phyloP scores from a whole-genome alignment of 1,140 invertebrate species.

The Aricia agestis region DNA sequence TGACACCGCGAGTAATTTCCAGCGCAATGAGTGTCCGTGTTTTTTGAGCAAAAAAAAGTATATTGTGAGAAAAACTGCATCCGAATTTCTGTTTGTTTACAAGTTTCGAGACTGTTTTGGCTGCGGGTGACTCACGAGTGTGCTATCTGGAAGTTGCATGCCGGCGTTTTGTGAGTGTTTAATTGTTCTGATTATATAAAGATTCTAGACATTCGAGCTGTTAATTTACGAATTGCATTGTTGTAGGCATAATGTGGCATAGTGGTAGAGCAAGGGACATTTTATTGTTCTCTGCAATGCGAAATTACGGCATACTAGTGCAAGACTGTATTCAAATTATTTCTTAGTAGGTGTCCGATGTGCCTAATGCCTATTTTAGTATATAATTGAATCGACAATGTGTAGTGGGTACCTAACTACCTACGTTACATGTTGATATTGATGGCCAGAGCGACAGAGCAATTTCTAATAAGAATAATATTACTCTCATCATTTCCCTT shows the following conservation, averaged over 20 bases:
- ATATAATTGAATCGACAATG: not conserved
- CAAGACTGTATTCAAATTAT: not conserved
- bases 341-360: not conserved
- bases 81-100: conserved; percentile 27
- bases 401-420: not conserved
- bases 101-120: conserved; percentile 22
- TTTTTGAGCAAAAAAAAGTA: conserved; percentile 33
- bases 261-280: not conserved
- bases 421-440: not conserved
- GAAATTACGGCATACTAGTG: not conserved
- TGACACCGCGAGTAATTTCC: conserved; percentile 26
- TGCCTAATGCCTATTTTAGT: not conserved
- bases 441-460: not conserved
- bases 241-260: not conserved
- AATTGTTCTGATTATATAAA: conserved; percentile 30
- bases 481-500: not conserved
- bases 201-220: conserved; percentile 6
- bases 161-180: conserved; percentile 36
- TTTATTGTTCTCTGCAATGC: not conserved
- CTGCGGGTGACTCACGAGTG: conserved; percentile 19
- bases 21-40: conserved; percentile 30
- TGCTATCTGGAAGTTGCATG: conserved; percentile 24
- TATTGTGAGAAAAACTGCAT: conserved; percentile 31
- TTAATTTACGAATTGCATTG: conserved; percentile 1
- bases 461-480: not conserved